These are phyloP conservation scores for Seriola quinqueradiata DNA, from an alignment of 2,113 vertebrate species.

Conservation along the genomic window DNA sequence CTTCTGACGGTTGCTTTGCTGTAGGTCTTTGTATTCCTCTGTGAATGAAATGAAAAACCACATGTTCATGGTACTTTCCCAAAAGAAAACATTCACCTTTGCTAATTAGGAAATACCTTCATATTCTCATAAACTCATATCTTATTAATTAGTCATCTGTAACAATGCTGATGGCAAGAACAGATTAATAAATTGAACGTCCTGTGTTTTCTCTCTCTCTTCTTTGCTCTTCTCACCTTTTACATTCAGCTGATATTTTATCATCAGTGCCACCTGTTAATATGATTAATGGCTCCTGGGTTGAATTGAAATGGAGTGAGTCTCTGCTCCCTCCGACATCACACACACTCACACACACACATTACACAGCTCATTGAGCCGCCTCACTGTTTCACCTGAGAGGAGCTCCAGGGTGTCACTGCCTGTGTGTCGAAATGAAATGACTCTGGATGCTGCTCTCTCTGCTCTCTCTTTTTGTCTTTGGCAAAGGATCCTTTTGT, in stretches of 20 bases:
- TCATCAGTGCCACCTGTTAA: constrained; percentile 72
- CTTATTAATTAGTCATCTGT: constrained; percentile 31
- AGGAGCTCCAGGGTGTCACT: constrained; percentile 13
- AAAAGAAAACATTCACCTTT: not conserved
- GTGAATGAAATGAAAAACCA: not conserved
- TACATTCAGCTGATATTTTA: constrained; percentile 65
- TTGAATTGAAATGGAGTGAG: constrained; percentile 38
- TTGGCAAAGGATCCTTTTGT: constrained; percentile 3
- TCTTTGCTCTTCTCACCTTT: constrained; percentile 28
- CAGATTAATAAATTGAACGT: constrained; percentile 31
- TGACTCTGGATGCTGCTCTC: constrained; percentile 23
- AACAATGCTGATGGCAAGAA: constrained; percentile 19
- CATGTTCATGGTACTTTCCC: not conserved
- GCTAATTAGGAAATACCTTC: constrained; percentile 10
- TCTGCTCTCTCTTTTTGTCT: constrained; percentile 32
- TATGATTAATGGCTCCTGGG: constrained; percentile 62
- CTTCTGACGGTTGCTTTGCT: not conserved
- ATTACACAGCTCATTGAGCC: constrained; percentile 57
- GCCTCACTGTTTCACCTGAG: constrained; percentile 33
- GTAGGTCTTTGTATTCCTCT: not conserved
- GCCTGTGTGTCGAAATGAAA: constrained; percentile 39
- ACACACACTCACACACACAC: constrained; percentile 38
- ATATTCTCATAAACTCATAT: not conserved
- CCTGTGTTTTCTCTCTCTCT: not conserved
- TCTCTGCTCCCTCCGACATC: constrained; percentile 1